These are phyloP conservation scores for Littorina saxatilis DNA, from an alignment of 1,140 invertebrate species.

Conservation along the genomic window DNA sequence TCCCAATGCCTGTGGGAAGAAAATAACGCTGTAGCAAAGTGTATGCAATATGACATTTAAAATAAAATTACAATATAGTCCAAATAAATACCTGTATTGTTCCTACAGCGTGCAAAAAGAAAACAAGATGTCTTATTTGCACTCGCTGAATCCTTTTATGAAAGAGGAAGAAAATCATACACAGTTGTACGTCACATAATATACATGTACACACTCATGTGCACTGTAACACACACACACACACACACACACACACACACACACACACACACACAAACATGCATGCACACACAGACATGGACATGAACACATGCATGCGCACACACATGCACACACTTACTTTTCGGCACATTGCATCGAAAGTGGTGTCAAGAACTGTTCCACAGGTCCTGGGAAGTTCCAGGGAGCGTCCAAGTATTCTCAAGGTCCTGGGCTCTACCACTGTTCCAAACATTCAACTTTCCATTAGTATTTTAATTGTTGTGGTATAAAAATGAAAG, in stretches of 20 bases:
- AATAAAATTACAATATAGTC: neutral
- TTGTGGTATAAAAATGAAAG: too few relatives aligned
- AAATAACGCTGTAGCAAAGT: neutral
- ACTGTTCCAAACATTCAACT: conserved; percentile 76
- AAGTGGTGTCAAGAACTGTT: conserved; percentile 91
- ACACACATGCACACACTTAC: conserved; percentile 78
- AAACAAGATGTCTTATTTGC: too few relatives aligned
- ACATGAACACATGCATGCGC: neutral
- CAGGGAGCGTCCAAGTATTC: conserved; percentile 92
- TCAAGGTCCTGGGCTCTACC: conserved; percentile 88
- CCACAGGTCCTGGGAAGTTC: conserved; percentile 94
- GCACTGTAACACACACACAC: too few relatives aligned
- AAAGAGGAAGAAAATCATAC: too few relatives aligned
- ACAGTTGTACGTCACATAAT: too few relatives aligned
- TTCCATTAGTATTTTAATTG: too few relatives aligned
- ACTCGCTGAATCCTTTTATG: too few relatives aligned
- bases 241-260: too few relatives aligned
- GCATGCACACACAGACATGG: neutral
- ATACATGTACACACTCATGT: too few relatives aligned
- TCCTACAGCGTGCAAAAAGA: too few relatives aligned
- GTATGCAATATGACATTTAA: neutral
- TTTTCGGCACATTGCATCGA: conserved; percentile 92
- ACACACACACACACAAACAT: too few relatives aligned
- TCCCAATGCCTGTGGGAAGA: conserved; percentile 86
- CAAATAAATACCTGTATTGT: neutral